Conservation (phyloP, 2,797 vertebrate species). For the Kryptolebias ocellatus region DNA sequence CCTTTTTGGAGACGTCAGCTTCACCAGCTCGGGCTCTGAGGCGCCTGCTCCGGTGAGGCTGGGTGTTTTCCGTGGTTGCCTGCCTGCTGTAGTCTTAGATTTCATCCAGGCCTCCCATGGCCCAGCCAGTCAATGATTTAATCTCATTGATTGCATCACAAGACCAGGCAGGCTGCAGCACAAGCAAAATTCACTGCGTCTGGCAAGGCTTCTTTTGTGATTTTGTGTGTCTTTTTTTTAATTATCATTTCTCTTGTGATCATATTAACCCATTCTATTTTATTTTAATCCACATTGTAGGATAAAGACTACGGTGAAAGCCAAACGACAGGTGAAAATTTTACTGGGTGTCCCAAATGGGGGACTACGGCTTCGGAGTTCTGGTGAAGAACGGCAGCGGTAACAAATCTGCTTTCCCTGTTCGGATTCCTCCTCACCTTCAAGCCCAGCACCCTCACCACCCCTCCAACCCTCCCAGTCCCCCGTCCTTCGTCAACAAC, state of each 20-base stretch:
- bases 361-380: constrained; percentile 99
- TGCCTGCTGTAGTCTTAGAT: constrained; percentile 61
- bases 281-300: constrained; percentile 27
- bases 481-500: constrained; percentile 96
- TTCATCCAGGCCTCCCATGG: constrained; percentile 68
- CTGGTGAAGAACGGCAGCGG: constrained; percentile 98
- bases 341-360: constrained; percentile 91
- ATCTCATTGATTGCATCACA: constrained; percentile 79
- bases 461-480: constrained; percentile 90
- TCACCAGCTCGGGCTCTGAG: constrained; percentile 54
- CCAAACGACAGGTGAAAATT: constrained; percentile 73
- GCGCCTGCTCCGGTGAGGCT: constrained; percentile 49
- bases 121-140: constrained; percentile 72
- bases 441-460: constrained; percentile 94
- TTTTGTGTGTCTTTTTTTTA: neutral
- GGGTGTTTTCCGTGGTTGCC: constrained; percentile 63
- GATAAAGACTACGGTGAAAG: constrained; percentile 72
- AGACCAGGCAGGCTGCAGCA: constrained; percentile 74
- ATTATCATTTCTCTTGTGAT: constrained; percentile 11
- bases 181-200: constrained; percentile 58
- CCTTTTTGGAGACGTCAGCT: constrained; percentile 78
- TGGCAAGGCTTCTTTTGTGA: constrained; percentile 37
- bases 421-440: constrained; percentile 98
- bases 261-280: constrained; percentile 40
- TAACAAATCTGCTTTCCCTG: constrained; percentile 98